phyloP scores from a whole-genome alignment of 1,140 invertebrate genomes.

The Hermatobates lingyangjiaoensis region DNA sequence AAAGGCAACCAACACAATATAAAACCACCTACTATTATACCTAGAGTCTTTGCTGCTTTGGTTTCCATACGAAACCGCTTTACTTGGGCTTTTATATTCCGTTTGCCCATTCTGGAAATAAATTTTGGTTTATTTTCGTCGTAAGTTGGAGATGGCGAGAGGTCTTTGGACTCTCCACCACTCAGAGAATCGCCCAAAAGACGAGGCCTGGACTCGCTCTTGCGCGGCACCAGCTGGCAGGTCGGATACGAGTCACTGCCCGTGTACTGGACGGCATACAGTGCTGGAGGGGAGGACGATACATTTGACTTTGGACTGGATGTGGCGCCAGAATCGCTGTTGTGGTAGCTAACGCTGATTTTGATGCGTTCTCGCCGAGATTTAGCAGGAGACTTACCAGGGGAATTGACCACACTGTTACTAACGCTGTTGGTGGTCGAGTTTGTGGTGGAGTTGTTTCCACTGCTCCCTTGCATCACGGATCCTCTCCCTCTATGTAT shows the following conservation, averaged over 20 bases:
- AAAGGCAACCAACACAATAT: conserved; percentile 88
- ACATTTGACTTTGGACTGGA: background rate
- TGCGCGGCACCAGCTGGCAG: conserved; percentile 20
- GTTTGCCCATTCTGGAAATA: conserved; percentile 54
- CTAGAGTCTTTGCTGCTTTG: conserved; percentile 83
- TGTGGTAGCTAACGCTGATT: conserved; percentile 64
- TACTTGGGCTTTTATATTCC: conserved; percentile 70
- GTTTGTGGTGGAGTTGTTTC: conserved; percentile 21
- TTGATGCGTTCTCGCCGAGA: conserved; percentile 52
- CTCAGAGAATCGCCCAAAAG: conserved; percentile 15
- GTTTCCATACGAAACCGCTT: conserved; percentile 77
- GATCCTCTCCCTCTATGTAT: conserved; percentile 68
- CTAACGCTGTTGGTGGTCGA: conserved; percentile 12
- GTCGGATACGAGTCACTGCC: conserved; percentile 26
- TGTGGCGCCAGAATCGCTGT: conserved; percentile 33
- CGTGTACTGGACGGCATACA: conserved; percentile 38
- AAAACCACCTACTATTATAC: conserved; percentile 85
- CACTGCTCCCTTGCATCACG: conserved; percentile 34
- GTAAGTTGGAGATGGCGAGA: conserved; percentile 22
- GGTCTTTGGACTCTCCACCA: conserved; percentile 14
- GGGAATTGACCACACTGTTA: conserved; percentile 17
- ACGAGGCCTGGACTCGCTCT: conserved; percentile 7
- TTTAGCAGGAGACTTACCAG: conserved; percentile 11
- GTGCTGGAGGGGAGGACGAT: conserved; percentile 25
- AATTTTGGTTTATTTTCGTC: conserved; percentile 42